Percentiles rank a stretch among this genome's conserved stretches.
Conservation (phyloP, 2,888 invertebrate genomes). For the Vandiemenella viatica region DNA sequence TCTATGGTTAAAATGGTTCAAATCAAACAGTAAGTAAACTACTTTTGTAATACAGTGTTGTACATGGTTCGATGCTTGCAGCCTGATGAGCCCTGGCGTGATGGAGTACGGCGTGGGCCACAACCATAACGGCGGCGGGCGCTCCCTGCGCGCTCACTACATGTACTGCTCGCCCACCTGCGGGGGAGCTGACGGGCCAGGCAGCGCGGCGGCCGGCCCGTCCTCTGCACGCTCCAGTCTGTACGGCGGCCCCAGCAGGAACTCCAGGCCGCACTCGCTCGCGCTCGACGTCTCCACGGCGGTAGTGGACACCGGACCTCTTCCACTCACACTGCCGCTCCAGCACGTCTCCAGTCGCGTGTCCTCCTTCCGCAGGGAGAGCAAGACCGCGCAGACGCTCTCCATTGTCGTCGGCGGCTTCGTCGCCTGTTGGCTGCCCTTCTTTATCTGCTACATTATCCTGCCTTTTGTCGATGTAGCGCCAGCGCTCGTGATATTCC, state of each 20-base stretch:
- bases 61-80: no score
- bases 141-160: slow-evolving; percentile 14
- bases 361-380: slow-evolving; percentile 49
- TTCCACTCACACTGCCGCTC: slow-evolving; percentile 37
- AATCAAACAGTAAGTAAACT: no score
- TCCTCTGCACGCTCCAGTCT: slow-evolving; percentile 4
- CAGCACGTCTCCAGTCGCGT: slow-evolving; percentile 16
- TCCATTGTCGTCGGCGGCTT: slow-evolving; percentile 80
- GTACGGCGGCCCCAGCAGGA: slow-evolving; percentile 22
- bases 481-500: slow-evolving; percentile 48
- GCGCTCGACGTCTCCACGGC: slow-evolving; percentile 31
- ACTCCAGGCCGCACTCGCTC: slow-evolving; percentile 36
- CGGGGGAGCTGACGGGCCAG: slow-evolving; percentile 2
- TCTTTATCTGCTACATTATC: slow-evolving; percentile 67
- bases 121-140: slow-evolving; percentile 8
- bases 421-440: slow-evolving; percentile 77
- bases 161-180: slow-evolving; percentile 11
- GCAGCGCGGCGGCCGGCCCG: slow-evolving; percentile 1
- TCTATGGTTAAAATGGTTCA: no score
- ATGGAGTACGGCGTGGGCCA: slow-evolving; percentile 1
- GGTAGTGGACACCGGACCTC: slow-evolving; percentile 30
- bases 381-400: slow-evolving; percentile 75
- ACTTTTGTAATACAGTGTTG: no score
- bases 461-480: slow-evolving; percentile 60
- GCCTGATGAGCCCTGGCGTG: neutral